Evolutionary conservation across 2,888 invertebrate genomes (phyloP).

Genomic region (Trisateles emortualis): DNA sequence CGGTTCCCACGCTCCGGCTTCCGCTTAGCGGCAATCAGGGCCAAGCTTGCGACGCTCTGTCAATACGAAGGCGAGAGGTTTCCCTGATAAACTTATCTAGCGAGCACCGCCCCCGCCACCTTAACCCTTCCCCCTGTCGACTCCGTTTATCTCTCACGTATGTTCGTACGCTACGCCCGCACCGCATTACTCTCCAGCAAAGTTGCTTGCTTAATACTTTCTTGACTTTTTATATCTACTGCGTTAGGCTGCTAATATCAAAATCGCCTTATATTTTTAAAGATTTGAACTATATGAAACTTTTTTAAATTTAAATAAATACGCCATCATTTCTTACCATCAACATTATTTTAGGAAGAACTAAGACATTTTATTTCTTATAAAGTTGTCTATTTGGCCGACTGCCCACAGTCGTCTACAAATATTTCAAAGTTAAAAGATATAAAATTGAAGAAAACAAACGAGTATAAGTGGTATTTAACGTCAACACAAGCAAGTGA

Average conservation of each 20-base stretch:
- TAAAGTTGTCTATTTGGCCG: conserved; percentile 79
- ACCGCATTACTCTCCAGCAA: conserved; percentile 66
- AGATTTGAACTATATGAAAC: conserved; percentile 24
- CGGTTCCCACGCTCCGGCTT: conserved; percentile 76
- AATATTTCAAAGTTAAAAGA: conserved; percentile 74
- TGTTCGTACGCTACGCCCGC: conserved; percentile 66
- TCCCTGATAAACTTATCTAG: conserved; percentile 85
- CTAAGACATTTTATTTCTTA: conserved; percentile 52
- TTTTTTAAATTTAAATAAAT: conserved; percentile 37
- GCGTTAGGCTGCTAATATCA: conserved; percentile 49
- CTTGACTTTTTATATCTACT: conserved; percentile 60
- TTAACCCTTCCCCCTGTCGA: conserved; percentile 60
- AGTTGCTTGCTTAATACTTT: conserved; percentile 60
- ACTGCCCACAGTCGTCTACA: conserved; percentile 70
- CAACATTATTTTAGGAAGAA: conserved; percentile 50
- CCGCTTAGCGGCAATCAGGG: conserved; percentile 84
- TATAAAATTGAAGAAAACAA: conserved; percentile 74
- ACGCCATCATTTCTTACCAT: conserved; percentile 56
- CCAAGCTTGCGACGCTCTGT: conserved; percentile 82
- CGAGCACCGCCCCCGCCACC: conserved; percentile 55
- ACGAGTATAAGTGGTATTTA: conserved; percentile 81
- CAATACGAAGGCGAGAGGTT: conserved; percentile 85
- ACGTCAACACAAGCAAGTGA: conserved; percentile 73
- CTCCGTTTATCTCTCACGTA: conserved; percentile 82
- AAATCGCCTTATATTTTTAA: conserved; percentile 38